Percentiles rank a stretch among this genome's conserved stretches.
These are phyloP conservation scores for Baronia brevicornis DNA, from an alignment of 2,888 invertebrate species.

Conservation along the genomic window DNA sequence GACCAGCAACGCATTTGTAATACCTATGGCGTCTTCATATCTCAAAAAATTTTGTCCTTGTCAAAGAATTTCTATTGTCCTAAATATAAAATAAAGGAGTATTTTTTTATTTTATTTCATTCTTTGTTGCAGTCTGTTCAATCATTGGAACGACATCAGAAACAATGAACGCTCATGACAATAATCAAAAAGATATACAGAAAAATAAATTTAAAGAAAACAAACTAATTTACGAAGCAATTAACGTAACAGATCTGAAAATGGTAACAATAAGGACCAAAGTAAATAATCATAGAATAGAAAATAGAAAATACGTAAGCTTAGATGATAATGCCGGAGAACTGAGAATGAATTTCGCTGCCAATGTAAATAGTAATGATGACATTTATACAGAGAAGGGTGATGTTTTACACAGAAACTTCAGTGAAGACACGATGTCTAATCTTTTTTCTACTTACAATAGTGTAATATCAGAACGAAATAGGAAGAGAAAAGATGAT, in stretches of 20 bases:
- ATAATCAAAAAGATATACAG: slow-evolving; percentile 19
- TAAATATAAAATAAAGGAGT: no score
- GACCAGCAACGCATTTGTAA: no score
- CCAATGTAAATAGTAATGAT: slow-evolving; percentile 22
- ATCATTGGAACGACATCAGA: slow-evolving; percentile 39
- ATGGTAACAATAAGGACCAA: slow-evolving; percentile 31
- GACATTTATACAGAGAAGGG: slow-evolving; percentile 31
- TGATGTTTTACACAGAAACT: slow-evolving; percentile 26
- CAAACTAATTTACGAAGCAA: slow-evolving; percentile 25
- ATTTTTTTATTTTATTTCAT: no score
- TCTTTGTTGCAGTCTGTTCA: slow-evolving; percentile 54
- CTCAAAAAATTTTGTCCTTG: no score
- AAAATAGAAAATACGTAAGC: slow-evolving; percentile 19
- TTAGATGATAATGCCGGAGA: slow-evolving; percentile 15
- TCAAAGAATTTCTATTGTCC: no score
- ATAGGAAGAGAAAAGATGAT: slow-evolving; percentile 21
- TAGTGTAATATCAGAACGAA: slow-evolving; percentile 16
- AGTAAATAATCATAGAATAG: slow-evolving; percentile 23
- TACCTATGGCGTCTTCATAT: no score
- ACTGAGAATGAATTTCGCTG: slow-evolving; percentile 17
- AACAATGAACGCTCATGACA: slow-evolving; percentile 49
- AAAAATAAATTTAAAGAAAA: slow-evolving; percentile 22
- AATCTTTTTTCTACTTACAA: slow-evolving; percentile 10
- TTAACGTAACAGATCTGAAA: slow-evolving; percentile 26
- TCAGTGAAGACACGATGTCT: slow-evolving; percentile 26